These are phyloP conservation scores for Mycalesis mineus DNA, from an alignment of 2,888 invertebrate genomes.

Conservation along the genomic window DNA sequence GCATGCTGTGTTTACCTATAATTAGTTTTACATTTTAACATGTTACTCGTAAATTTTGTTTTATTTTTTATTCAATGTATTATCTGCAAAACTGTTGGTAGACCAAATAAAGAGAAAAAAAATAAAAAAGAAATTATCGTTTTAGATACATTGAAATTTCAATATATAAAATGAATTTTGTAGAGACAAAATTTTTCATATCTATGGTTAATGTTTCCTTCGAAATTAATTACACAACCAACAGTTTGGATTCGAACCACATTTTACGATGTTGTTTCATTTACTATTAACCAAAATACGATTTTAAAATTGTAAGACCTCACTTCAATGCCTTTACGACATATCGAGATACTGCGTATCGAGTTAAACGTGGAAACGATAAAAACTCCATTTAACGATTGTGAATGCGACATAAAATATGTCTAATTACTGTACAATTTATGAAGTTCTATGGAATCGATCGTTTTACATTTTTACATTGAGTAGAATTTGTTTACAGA, in stretches of 20 bases:
- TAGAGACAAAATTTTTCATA: no score
- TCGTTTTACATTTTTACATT: not conserved
- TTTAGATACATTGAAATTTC: no score
- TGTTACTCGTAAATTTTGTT: no score
- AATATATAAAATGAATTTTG: no score
- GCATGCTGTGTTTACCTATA: no score
- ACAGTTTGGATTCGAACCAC: not conserved
- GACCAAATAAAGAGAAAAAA: no score
- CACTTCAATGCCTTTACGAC: slow-evolving; percentile 46
- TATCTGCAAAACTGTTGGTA: no score
- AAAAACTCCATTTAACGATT: slow-evolving; percentile 53
- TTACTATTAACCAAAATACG: slow-evolving; percentile 7
- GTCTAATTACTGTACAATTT: slow-evolving; percentile 45
- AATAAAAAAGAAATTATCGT: no score
- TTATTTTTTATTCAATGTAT: no score
- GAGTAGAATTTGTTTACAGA: not conserved
- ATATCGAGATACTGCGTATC: slow-evolving; percentile 42
- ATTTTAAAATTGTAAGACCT: slow-evolving; percentile 24
- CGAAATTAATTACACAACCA: not conserved
- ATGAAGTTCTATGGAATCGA: slow-evolving; percentile 15
- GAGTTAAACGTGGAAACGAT: slow-evolving; percentile 51
- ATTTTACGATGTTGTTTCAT: not conserved
- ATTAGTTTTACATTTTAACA: no score
- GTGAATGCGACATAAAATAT: slow-evolving; percentile 49
- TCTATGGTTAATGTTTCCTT: no score